phyloP scores from a whole-genome alignment of 2,888 invertebrate species.

The Cantharis rufa region DNA sequence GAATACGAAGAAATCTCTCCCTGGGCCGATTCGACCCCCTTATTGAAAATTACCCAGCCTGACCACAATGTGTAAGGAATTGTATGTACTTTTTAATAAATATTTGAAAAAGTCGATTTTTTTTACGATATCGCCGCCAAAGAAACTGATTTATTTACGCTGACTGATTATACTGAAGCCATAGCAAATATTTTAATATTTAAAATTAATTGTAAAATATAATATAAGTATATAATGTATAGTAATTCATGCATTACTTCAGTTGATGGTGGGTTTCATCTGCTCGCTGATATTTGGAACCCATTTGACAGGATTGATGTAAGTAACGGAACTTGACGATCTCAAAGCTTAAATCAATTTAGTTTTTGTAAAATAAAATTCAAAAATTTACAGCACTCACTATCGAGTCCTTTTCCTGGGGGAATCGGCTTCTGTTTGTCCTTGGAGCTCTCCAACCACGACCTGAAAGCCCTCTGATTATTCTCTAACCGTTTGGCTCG shows the following conservation, averaged over 20 bases:
- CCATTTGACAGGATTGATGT: neutral
- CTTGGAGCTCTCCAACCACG: slow-evolving; percentile 67
- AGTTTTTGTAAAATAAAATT: neutral
- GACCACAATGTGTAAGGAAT: slow-evolving; percentile 4
- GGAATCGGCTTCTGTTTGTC: slow-evolving; percentile 66
- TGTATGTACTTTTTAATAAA: neutral
- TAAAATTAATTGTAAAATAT: neutral
- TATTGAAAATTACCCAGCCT: slow-evolving; percentile 46
- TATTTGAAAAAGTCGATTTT: neutral
- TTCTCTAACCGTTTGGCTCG: slow-evolving; percentile 60
- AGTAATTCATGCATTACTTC: neutral
- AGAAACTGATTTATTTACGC: no score
- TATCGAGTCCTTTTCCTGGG: slow-evolving; percentile 65
- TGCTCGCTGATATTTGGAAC: neutral
- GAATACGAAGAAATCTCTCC: slow-evolving; percentile 47
- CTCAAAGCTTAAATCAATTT: neutral
- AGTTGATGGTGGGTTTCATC: neutral
- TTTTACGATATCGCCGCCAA: no score
- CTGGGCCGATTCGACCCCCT: slow-evolving; percentile 48
- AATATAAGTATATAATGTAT: neutral
- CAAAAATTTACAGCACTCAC: slow-evolving; percentile 50
- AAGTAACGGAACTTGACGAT: neutral
- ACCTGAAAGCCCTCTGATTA: slow-evolving; percentile 64
- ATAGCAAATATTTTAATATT: neutral
- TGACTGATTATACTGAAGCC: neutral